phyloP scores from a whole-genome alignment of 2,113 vertebrate genomes.

The Lathamus discolor region DNA sequence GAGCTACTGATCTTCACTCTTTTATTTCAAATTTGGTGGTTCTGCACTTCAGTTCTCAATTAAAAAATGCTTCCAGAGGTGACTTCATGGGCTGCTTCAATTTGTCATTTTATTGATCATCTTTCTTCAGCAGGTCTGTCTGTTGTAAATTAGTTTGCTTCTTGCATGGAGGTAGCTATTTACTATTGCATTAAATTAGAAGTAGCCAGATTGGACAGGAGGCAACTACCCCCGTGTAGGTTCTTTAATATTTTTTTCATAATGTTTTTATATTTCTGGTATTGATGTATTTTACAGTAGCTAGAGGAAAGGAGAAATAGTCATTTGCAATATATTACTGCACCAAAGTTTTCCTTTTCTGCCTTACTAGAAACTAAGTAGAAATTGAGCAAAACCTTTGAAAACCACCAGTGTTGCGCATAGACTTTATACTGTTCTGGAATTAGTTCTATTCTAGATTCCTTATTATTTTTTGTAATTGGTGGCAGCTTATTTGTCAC shows the following conservation, averaged over 20 bases:
- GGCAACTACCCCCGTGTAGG: background rate
- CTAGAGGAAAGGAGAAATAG: background rate
- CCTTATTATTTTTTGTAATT: background rate
- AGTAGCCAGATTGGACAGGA: background rate
- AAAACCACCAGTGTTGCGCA: background rate
- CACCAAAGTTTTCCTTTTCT: background rate
- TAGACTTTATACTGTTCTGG: background rate
- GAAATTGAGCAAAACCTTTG: background rate
- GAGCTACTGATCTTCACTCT: background rate
- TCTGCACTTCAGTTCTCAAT: background rate
- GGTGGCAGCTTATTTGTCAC: background rate
- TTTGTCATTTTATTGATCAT: background rate
- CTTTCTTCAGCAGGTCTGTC: background rate
- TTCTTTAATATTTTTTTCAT: background rate
- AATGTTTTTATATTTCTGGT: background rate
- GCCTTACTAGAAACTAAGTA: background rate
- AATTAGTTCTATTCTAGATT: background rate
- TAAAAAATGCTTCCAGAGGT: background rate
- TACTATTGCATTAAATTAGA: background rate
- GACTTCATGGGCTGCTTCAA: background rate
- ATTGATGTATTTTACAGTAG: background rate
- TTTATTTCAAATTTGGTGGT: background rate
- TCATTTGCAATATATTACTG: background rate
- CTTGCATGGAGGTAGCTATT: background rate
- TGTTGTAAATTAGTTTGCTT: background rate